phyloP scores from a whole-genome alignment of 2,113 vertebrate species.

The Istiophorus platypterus region DNA sequence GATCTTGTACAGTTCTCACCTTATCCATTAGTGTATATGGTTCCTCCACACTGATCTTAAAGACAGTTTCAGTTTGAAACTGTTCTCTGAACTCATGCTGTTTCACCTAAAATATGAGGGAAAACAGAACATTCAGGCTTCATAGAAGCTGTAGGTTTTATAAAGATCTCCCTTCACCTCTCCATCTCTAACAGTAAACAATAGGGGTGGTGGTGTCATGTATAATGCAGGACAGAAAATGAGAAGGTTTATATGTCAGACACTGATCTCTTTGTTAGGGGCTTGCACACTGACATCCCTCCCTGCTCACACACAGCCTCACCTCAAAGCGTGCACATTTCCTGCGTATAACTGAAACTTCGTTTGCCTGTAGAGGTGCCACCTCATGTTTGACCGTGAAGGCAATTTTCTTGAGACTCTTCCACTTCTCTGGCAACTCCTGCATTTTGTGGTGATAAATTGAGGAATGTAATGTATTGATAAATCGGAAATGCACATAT shows the following conservation, averaged over 20 bases:
- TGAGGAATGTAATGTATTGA: neutral
- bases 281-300: constrained; percentile 44
- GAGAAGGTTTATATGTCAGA: constrained; percentile 61
- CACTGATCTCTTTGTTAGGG: constrained; percentile 62
- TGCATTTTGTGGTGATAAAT: constrained; percentile 45
- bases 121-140: constrained; percentile 15
- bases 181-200: neutral
- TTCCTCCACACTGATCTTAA: constrained; percentile 76
- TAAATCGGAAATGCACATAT: neutral
- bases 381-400: constrained; percentile 89
- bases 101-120: constrained; percentile 81
- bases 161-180: neutral
- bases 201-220: constrained; percentile 30
- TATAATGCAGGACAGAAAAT: constrained; percentile 70
- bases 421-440: constrained; percentile 87
- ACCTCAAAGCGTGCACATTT: constrained; percentile 93
- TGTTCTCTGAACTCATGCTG: constrained; percentile 87
- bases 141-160: neutral
- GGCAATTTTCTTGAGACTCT: constrained; percentile 86
- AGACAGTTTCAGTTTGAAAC: constrained; percentile 83
- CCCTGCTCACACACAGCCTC: constrained; percentile 53
- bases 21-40: constrained; percentile 82
- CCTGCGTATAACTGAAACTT: constrained; percentile 90
- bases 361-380: constrained; percentile 87
- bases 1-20: constrained; percentile 52